Evolutionary conservation across 2,888 invertebrate genomes (phyloP).

Genomic region (Euproctis similis): DNA sequence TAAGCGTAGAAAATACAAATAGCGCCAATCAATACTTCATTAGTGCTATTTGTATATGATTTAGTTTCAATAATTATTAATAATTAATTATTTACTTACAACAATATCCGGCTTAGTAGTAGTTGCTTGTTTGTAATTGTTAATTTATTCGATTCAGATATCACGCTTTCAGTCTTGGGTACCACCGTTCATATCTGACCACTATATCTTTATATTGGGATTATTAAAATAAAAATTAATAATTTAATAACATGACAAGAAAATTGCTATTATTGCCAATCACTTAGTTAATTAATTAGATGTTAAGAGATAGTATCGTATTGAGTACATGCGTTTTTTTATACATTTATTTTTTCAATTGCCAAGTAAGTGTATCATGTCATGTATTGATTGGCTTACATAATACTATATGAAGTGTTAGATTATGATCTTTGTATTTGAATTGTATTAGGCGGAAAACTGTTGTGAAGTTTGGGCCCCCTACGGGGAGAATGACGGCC

Average conservation of each 20-base stretch:
- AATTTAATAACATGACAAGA: constrained; percentile 24
- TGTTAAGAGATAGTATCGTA: constrained; percentile 15
- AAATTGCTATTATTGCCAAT: constrained; percentile 20
- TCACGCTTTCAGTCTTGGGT: constrained; percentile 28
- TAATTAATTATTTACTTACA: constrained; percentile 54
- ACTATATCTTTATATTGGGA: constrained; percentile 13
- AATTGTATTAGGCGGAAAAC: constrained; percentile 16
- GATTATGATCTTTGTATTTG: constrained; percentile 22
- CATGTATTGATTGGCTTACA: constrained; percentile 19
- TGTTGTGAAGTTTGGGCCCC: constrained; percentile 14
- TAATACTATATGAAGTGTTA: constrained; percentile 17
- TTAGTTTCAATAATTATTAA: no score
- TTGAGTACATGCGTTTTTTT: constrained; percentile 9
- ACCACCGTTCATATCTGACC: constrained; percentile 13
- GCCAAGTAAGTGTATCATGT: constrained; percentile 14
- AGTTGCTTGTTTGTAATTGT: constrained; percentile 30
- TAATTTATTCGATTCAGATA: constrained; percentile 39
- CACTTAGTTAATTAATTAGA: constrained; percentile 23
- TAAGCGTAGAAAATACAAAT: no score
- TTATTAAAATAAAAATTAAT: constrained; percentile 23
- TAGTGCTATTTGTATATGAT: no score
- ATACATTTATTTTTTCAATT: no score
- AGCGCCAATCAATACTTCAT: no score
- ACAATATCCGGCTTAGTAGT: constrained; percentile 32
- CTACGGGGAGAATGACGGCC: constrained; percentile 9